Base-by-base conservation (phyloP, 2,888 invertebrate species). In the Andrena minutula region DNA sequence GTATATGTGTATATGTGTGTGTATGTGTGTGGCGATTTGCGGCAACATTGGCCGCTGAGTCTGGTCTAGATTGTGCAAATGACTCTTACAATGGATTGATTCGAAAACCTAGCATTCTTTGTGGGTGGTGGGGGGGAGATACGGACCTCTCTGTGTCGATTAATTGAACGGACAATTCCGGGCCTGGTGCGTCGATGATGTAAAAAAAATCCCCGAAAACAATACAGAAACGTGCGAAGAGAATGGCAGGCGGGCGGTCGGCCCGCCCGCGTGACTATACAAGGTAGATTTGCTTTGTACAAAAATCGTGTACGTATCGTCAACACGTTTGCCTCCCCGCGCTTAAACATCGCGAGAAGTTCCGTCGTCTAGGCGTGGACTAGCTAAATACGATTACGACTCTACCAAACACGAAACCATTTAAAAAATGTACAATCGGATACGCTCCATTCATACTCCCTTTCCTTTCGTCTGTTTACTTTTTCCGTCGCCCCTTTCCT, bases 381-480 rank as follows among this genome's bases (percentile, higher is more conserved):
- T 91, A 92, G 91, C 90, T 91, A 89, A 71, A 87, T 89, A 89
- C 88, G 86, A 91, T 88, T 90, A 89, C 88, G 82, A 87, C 86
- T 89, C 89, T 91, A 90, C 89, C 83, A 20, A 90, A 90, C 88
- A 90, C 84, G 89, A 90, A 88, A 90, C 83, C 86, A 65, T 85
- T 83, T 71, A 28, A 51, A 73, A 56, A 88, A 83, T 90, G 82
- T 89, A 91, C 86, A 89, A 83, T 90, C 84, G 86, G 87, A 90
- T 87, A 88, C 88, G 79, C 83, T 86, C 51, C 61, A 63, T 77
- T 74, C 64, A 41, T 41, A 41, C 41, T 64, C 73, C 60, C 64
- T 23, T 61, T 47, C 47, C 26, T 60, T 75, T 41, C 47, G 47
- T 51, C 1, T 64, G 3, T 64, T 41, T 26, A 26, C 49, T 65